These are phyloP conservation scores for Chionoecetes opilio DNA, from an alignment of 1,140 invertebrate species.

Conservation along the genomic window DNA sequence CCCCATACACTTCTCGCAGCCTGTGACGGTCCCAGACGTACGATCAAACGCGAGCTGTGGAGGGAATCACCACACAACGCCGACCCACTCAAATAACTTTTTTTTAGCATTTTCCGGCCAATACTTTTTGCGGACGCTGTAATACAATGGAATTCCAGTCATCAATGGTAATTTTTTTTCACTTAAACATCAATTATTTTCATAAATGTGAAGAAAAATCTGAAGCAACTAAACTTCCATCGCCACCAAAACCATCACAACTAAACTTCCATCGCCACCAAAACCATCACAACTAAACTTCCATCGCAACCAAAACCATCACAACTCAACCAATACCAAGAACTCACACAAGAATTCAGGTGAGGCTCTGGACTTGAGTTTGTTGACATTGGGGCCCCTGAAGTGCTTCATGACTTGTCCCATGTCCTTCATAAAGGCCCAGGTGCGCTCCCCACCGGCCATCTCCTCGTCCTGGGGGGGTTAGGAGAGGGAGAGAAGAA, in stretches of 20 bases:
- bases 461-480: slow-evolving; percentile 78
- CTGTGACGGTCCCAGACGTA: no score
- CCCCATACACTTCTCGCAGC: no score
- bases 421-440: slow-evolving; percentile 81
- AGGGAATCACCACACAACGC: no score
- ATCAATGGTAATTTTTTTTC: no score
- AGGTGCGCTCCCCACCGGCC: slow-evolving; percentile 80
- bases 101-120: no score
- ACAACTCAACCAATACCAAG: not conserved
- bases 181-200: no score
- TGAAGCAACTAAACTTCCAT: not conserved
- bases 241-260: not conserved
- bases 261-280: not conserved
- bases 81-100: no score
- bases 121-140: no score
- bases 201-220: no score
- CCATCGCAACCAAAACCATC: not conserved
- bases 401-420: slow-evolving; percentile 81
- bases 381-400: slow-evolving; percentile 75
- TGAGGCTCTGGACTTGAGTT: slow-evolving; percentile 79
- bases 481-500: not conserved
- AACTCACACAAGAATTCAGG: slow-evolving; percentile 80
- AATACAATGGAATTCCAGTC: no score
- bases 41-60: no score
- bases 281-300: not conserved